Percentiles rank a stretch among this genome's conserved stretches.
Conservation (phyloP, 2,113 vertebrate species). For the Leucopsar rothschildi region DNA sequence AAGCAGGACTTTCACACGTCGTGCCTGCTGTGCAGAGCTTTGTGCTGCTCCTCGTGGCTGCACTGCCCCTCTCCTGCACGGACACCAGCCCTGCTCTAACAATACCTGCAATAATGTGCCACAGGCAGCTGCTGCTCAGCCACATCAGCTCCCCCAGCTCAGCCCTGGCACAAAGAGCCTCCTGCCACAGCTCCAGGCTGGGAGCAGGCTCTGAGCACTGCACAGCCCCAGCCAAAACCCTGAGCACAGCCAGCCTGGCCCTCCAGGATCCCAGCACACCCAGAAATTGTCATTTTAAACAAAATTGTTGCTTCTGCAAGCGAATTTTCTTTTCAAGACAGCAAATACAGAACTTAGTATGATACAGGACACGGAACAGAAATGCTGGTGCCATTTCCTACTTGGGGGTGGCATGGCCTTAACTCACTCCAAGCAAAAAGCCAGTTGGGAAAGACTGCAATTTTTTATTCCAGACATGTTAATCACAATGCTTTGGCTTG, state of each 20-base stretch:
- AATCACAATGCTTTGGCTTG: background rate
- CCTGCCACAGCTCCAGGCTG: background rate
- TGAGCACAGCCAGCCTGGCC: background rate
- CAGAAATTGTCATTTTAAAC: background rate
- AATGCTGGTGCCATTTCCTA: background rate
- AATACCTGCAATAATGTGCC: background rate
- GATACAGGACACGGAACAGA: background rate
- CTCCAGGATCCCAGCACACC: too few species aligned
- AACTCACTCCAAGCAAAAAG: background rate
- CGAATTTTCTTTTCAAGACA: background rate
- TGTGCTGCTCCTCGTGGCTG: accelerated
- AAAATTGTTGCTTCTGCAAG: background rate
- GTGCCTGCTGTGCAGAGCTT: background rate
- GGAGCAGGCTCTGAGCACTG: background rate
- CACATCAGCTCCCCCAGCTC: background rate
- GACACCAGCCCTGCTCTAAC: accelerated
- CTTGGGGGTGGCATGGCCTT: background rate
- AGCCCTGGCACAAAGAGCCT: background rate
- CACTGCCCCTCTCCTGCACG: background rate
- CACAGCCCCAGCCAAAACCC: background rate
- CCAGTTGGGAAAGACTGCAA: background rate
- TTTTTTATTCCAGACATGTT: background rate
- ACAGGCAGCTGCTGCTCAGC: background rate
- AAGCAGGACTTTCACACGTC: background rate
- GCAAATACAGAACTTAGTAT: background rate